Percentiles rank a stretch among this genome's conserved stretches.
Conservation (phyloP, 2,113 vertebrate species). For the Pachyramphus minor region DNA sequence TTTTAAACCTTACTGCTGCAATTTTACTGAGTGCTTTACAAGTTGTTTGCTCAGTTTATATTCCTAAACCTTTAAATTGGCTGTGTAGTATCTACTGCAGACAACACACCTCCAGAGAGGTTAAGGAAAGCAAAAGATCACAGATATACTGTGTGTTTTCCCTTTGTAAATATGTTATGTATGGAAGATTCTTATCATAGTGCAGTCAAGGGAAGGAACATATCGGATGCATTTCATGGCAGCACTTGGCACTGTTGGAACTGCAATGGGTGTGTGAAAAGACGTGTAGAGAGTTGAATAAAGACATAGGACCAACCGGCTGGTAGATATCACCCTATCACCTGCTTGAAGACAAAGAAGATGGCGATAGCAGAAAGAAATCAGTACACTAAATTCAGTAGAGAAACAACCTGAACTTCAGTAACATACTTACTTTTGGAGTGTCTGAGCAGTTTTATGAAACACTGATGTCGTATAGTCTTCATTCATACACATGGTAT, state of each 20-base stretch:
- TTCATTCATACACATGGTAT: conserved; percentile 84
- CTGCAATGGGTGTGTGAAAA: background rate
- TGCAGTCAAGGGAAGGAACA: background rate
- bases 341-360: background rate
- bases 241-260: background rate
- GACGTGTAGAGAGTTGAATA: background rate
- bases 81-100: background rate
- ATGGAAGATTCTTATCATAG: background rate
- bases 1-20: background rate
- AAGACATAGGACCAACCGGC: background rate
- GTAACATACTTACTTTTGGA: conserved; percentile 55
- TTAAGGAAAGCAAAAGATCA: background rate
- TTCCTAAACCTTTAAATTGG: background rate
- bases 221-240: background rate
- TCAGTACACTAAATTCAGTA: background rate
- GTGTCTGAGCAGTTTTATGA: conserved; percentile 62
- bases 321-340: background rate
- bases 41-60: background rate
- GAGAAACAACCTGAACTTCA: background rate
- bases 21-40: background rate
- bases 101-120: background rate
- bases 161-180: background rate
- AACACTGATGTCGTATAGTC: conserved; percentile 87
- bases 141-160: background rate
- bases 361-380: background rate